These are phyloP conservation scores for Trichosurus vulpecula DNA, from an alignment of 2,797 vertebrate species.

Conservation along the genomic window DNA sequence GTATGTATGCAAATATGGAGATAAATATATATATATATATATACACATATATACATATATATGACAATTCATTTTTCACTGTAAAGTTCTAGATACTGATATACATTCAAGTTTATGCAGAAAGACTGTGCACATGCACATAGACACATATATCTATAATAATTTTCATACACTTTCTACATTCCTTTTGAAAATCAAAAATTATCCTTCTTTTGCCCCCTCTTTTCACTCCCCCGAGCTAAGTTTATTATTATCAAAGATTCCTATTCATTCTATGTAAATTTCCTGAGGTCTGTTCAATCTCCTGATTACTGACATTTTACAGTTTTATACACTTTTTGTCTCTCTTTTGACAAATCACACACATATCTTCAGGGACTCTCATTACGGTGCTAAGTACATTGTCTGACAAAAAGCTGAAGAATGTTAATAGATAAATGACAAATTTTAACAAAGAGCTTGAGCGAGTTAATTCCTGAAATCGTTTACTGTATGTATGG, in stretches of 20 bases:
- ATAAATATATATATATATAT: background rate
- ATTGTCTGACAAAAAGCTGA: slow-evolving; percentile 80
- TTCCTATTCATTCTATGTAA: slow-evolving; percentile 81
- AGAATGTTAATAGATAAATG: slow-evolving; percentile 82
- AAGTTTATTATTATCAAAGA: slow-evolving; percentile 80
- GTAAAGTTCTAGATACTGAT: slow-evolving; percentile 53
- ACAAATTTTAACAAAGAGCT: slow-evolving; percentile 81
- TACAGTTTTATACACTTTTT: slow-evolving; percentile 81
- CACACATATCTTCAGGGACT: slow-evolving; percentile 78
- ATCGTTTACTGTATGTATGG: slow-evolving; percentile 74
- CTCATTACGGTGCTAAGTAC: slow-evolving; percentile 80
- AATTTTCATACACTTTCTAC: slow-evolving; percentile 54
- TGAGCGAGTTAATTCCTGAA: slow-evolving; percentile 76
- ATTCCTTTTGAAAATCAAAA: slow-evolving; percentile 52
- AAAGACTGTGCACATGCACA: slow-evolving; percentile 51
- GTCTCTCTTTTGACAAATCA: slow-evolving; percentile 83
- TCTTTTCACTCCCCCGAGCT: slow-evolving; percentile 66
- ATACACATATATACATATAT: background rate
- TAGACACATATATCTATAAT: slow-evolving; percentile 62
- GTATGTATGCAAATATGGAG: background rate
- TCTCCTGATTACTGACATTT: slow-evolving; percentile 81
- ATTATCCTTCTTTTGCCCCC: slow-evolving; percentile 74
- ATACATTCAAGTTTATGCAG: slow-evolving; percentile 62
- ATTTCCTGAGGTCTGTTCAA: slow-evolving; percentile 79
- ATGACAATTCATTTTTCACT: slow-evolving; percentile 12